Evolutionary conservation across 2,888 invertebrate genomes (phyloP).

Genomic region (Prenolepis imparis): DNA sequence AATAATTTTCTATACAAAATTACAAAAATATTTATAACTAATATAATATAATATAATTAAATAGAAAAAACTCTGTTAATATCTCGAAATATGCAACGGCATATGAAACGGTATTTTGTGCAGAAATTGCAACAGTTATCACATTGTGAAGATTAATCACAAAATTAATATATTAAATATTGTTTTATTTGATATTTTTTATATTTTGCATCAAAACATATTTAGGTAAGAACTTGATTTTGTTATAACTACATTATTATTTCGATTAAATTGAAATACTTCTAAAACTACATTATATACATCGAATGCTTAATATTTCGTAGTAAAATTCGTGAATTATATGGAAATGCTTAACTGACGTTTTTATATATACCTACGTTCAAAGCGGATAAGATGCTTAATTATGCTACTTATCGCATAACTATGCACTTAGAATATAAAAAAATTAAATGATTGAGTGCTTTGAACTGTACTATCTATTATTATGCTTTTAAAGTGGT

Average conservation of each 20-base stretch:
- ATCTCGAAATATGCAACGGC: neutral
- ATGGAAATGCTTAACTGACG: conserved; percentile 5
- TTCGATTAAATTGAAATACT: neutral
- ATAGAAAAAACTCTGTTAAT: neutral
- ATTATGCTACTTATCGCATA: conserved; percentile 25
- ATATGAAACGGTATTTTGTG: neutral
- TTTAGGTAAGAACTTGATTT: neutral
- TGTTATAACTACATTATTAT: neutral
- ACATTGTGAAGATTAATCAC: neutral
- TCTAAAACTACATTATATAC: neutral
- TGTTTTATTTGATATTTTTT: neutral
- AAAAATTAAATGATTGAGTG: conserved; percentile 11
- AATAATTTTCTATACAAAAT: too few species aligned
- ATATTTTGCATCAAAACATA: neutral
- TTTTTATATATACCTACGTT: neutral
- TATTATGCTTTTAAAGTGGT: neutral
- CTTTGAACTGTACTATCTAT: neutral
- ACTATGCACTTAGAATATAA: neutral
- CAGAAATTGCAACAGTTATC: neutral
- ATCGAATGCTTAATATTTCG: neutral
- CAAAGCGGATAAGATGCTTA: neutral
- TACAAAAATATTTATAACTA: neutral
- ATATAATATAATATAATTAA: neutral
- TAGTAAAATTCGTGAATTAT: neutral
- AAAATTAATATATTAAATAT: neutral